Base-by-base conservation (phyloP, 2,113 vertebrate genomes). In the Halichoeres trimaculatus region DNA sequence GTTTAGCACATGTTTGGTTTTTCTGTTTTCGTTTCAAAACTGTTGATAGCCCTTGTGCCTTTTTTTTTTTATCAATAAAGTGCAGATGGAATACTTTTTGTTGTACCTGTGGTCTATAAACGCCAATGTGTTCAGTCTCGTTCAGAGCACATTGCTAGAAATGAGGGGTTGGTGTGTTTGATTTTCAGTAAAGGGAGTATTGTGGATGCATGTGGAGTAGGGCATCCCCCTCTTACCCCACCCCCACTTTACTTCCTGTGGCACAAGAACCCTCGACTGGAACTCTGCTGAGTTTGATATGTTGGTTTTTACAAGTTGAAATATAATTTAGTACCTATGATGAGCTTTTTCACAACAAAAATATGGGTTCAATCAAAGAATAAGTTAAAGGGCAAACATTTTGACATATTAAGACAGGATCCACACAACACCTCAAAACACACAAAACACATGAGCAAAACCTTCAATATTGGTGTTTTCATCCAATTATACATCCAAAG, bases 101-200 rank as follows among this genome's bases (percentile, higher is more conserved):
- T 70, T 70, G 63, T 69, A 6, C 36, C 43, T 43, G 52, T 62
- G 2, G 20, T 66, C 79, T 48, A 23, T 43, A 60, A 62, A 55
- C 40, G n/a, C 7, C 23, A 51, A 10, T 8, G 65, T 65, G 20
- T 52, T 57, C 24, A 12, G 30, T 41, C 40, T 7, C 19, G 70
- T 60, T 47, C 1, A 3, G 53, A 64, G 41, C 78, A 70, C 65
- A 75, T 56, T 38, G 36, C 14, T 12, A 23, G 47, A 74, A 58
- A 74, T 52, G 69, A 74, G 73, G 65, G 66, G 64, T 83, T 67
- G 85, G 77, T 90, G n/a, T 48, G 9, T 48, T 87, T 85, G 83
- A 81, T 79, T 83, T 81, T 76, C 78, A 76, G 84, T 88, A 88
- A 92, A 93, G 87, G 85, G 88, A 88, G 75, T 78, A 80, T 88